phyloP scores from a whole-genome alignment of 2,113 vertebrate genomes.

The Elachura formosa region DNA sequence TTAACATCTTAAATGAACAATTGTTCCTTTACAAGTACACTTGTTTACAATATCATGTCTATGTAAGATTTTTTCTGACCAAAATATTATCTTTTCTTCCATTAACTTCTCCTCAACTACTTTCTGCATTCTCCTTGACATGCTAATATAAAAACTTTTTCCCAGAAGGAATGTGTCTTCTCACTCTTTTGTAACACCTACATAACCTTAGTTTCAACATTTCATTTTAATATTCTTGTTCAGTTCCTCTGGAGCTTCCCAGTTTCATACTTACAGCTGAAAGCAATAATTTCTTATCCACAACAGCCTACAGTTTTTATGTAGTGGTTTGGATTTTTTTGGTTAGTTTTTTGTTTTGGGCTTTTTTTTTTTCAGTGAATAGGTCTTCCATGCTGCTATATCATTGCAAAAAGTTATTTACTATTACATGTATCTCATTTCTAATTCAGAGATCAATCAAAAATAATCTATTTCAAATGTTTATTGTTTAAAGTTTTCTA shows the following conservation, averaged over 20 bases:
- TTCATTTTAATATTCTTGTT: neutral
- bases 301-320: neutral
- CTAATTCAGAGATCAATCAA: neutral
- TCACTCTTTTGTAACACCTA: neutral
- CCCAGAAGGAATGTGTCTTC: neutral
- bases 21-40: neutral
- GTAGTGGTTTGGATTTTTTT: no score
- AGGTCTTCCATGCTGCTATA: neutral
- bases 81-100: neutral
- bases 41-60: neutral
- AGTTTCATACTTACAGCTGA: neutral
- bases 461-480: neutral
- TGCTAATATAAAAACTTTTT: neutral
- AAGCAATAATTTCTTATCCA: neutral
- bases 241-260: neutral
- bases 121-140: neutral
- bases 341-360: neutral
- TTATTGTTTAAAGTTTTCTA: neutral
- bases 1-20: neutral
- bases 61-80: neutral
- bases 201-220: neutral
- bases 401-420: neutral
- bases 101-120: neutral
- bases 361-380: neutral
- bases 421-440: neutral